These are phyloP conservation scores for Machimus rusticus DNA, from an alignment of 2,888 invertebrate genomes.

Conservation along the genomic window DNA sequence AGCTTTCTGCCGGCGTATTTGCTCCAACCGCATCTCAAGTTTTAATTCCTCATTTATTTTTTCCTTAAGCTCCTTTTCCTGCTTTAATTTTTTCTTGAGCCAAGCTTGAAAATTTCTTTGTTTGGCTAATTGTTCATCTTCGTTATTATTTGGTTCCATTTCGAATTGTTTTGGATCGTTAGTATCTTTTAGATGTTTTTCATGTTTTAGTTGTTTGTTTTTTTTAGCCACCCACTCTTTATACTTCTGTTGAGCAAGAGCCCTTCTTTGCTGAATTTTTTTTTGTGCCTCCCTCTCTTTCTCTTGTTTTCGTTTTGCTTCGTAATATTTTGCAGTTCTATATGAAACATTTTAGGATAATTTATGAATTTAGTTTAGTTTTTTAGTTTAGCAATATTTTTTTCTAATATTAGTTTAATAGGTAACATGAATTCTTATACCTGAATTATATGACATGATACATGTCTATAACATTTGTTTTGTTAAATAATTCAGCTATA, in stretches of 20 bases:
- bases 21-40: conserved; percentile 45
- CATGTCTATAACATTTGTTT: too few relatives aligned
- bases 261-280: conserved; percentile 52
- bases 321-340: conserved; percentile 48
- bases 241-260: conserved; percentile 53
- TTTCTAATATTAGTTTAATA: too few relatives aligned
- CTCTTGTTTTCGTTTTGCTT: conserved; percentile 45
- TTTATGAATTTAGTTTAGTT: neutral
- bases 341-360: neutral
- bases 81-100: conserved; percentile 53
- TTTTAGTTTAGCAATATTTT: neutral
- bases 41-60: conserved; percentile 49
- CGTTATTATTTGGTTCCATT: conserved; percentile 22
- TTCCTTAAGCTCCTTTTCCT: conserved; percentile 51
- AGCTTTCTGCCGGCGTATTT: conserved; percentile 50
- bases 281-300: conserved; percentile 49
- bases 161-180: neutral
- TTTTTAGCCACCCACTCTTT: conserved; percentile 54
- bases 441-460: too few relatives aligned
- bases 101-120: conserved; percentile 51
- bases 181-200: neutral
- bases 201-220: neutral
- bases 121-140: neutral
- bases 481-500: too few relatives aligned
- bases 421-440: too few relatives aligned